These are phyloP conservation scores for Gortyna flavago DNA, from an alignment of 2,888 invertebrate species.

Conservation along the genomic window DNA sequence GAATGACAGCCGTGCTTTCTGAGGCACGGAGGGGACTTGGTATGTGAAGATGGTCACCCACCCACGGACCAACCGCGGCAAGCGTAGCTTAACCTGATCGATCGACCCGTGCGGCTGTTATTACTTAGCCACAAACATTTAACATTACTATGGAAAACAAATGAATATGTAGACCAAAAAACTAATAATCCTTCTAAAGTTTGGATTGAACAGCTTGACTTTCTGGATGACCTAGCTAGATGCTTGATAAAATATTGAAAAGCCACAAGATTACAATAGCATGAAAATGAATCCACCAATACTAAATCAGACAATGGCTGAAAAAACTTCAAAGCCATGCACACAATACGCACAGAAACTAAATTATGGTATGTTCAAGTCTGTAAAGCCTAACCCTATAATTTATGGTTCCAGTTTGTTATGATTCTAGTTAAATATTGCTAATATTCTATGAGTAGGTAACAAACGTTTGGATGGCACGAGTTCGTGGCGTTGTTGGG, in stretches of 20 bases:
- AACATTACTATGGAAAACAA: background rate
- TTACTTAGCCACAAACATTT: too few species aligned
- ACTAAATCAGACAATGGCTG: constrained; percentile 23
- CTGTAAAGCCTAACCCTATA: constrained; percentile 26
- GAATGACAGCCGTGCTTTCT: too few species aligned
- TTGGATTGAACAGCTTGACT: background rate
- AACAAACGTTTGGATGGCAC: constrained; percentile 57
- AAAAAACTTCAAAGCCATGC: constrained; percentile 37
- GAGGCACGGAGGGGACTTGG: too few species aligned
- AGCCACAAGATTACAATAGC: background rate
- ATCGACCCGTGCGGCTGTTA: too few species aligned
- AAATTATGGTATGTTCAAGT: constrained; percentile 21
- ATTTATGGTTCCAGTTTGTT: constrained; percentile 45
- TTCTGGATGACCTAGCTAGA: constrained; percentile 1
- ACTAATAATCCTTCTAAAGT: background rate
- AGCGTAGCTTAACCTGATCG: too few species aligned
- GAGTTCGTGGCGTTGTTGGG: constrained; percentile 62
- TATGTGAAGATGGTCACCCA: too few species aligned
- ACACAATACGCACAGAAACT: constrained; percentile 23
- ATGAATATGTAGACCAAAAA: background rate
- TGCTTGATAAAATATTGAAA: constrained; percentile 4
- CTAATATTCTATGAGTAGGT: constrained; percentile 51
- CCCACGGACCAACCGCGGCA: too few species aligned
- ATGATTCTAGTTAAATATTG: constrained; percentile 48
- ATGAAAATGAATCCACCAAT: constrained; percentile 6